A percentile compares a stretch with the other conserved stretches of the same genome.
Evolutionary conservation across 2,888 invertebrate species (phyloP).

Genomic region (Limenitis camilla): DNA sequence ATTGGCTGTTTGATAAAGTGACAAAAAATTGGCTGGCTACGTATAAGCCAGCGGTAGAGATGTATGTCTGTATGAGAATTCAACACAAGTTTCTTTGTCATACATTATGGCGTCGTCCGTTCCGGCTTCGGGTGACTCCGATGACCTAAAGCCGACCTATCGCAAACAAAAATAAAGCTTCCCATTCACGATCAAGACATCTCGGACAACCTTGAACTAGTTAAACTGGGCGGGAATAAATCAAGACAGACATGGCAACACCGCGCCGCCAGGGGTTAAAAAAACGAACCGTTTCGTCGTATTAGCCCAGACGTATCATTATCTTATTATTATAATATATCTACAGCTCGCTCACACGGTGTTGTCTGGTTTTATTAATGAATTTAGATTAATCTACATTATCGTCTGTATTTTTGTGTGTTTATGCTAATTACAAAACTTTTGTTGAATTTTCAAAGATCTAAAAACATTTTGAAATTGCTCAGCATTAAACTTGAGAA

Average conservation of each 20-base stretch:
- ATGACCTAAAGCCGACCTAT: constrained; percentile 67
- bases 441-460: no score
- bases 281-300: constrained; percentile 51
- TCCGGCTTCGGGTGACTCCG: constrained; percentile 53
- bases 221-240: constrained; percentile 58
- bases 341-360: constrained; percentile 25
- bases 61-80: constrained; percentile 11
- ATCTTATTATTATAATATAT: constrained; percentile 62
- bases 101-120: constrained; percentile 44
- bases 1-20: constrained; percentile 19
- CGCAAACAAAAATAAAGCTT: constrained; percentile 55
- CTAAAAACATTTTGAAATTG: no score
- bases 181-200: constrained; percentile 56
- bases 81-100: constrained; percentile 47
- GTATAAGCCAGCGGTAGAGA: not conserved
- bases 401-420: not conserved
- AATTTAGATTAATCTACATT: constrained; percentile 1
- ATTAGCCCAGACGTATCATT: constrained; percentile 65
- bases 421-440: no score
- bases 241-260: constrained; percentile 57
- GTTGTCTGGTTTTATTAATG: constrained; percentile 16
- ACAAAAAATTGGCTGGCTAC: not conserved
- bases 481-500: no score
- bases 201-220: constrained; percentile 64
- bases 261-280: constrained; percentile 37